These are phyloP conservation scores for Xanthostigma xanthostigma DNA, from an alignment of 2,888 invertebrate species.

Conservation along the genomic window DNA sequence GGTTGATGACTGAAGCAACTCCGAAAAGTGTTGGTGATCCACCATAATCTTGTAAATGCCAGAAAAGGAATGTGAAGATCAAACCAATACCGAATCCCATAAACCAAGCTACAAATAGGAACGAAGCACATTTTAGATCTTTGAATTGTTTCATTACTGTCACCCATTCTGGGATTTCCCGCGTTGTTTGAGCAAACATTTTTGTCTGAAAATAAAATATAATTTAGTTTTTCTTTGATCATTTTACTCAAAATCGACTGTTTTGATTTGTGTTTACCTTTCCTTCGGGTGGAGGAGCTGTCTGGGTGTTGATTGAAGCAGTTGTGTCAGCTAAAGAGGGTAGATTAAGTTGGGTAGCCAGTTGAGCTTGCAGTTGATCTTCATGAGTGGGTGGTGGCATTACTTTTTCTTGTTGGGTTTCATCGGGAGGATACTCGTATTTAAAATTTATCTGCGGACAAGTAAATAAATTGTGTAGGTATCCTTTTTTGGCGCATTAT, in stretches of 20 bases:
- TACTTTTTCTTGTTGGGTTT: constrained; percentile 21
- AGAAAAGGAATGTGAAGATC: constrained; percentile 97
- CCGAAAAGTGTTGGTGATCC: constrained; percentile 96
- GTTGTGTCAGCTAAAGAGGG: constrained; percentile 58
- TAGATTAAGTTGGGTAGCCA: constrained; percentile 68
- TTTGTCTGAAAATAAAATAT: constrained; percentile 44
- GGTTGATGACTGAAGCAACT: constrained; percentile 96
- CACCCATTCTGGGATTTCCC: constrained; percentile 88
- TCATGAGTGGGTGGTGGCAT: constrained; percentile 41
- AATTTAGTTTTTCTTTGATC: constrained; percentile 3
- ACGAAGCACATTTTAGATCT: constrained; percentile 78
- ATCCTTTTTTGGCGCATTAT: no score
- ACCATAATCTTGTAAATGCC: constrained; percentile 93
- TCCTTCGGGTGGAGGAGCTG: constrained; percentile 29
- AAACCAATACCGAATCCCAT: constrained; percentile 99
- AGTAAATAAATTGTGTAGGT: no score
- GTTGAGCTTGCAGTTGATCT: constrained; percentile 68
- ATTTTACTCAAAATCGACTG: not conserved
- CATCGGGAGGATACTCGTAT: constrained; percentile 36
- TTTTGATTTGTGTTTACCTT: constrained; percentile 23
- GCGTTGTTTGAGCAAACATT: constrained; percentile 82
- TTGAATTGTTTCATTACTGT: constrained; percentile 81
- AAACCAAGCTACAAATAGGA: constrained; percentile 94
- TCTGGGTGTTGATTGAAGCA: constrained; percentile 32
- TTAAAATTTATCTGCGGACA: constrained; percentile 41